Evolutionary conservation across 2,113 vertebrate species (phyloP).

Genomic region (Cebidichthys violaceus): DNA sequence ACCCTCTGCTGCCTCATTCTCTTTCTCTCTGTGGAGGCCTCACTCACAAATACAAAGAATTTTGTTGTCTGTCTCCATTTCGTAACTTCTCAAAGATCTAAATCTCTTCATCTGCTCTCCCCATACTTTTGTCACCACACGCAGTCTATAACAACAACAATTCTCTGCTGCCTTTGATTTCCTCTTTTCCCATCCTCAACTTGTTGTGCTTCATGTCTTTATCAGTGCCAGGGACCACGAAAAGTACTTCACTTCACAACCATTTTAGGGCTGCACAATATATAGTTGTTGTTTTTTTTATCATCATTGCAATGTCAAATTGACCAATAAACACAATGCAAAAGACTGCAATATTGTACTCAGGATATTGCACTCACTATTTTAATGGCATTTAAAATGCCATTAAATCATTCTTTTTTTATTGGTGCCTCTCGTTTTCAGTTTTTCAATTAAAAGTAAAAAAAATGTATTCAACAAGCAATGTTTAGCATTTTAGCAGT

Average conservation of each 20-base stretch:
- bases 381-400: too few relatives aligned
- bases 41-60: conserved; percentile 46
- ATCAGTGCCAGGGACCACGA: conserved; percentile 1
- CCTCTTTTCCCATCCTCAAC: conserved; percentile 32
- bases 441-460: too few relatives aligned
- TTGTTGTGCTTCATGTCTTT: conserved; percentile 42
- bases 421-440: too few relatives aligned
- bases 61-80: conserved; percentile 30
- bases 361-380: too few relatives aligned
- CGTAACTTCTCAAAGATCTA: conserved; percentile 32
- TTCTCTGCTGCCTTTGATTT: conserved; percentile 48
- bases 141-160: conserved; percentile 29
- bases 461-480: too few relatives aligned
- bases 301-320: too few relatives aligned
- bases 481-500: too few relatives aligned
- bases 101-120: conserved; percentile 40
- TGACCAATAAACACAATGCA: too few relatives aligned
- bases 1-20: conserved; percentile 19
- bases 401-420: too few relatives aligned
- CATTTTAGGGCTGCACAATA: conserved; percentile 6
- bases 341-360: too few relatives aligned
- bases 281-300: background rate
- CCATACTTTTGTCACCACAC: conserved; percentile 21
- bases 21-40: conserved; percentile 29
- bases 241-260: conserved; percentile 16